Base-by-base conservation (phyloP, 1,140 invertebrate genomes). In the Rhopalosiphum maidis region DNA sequence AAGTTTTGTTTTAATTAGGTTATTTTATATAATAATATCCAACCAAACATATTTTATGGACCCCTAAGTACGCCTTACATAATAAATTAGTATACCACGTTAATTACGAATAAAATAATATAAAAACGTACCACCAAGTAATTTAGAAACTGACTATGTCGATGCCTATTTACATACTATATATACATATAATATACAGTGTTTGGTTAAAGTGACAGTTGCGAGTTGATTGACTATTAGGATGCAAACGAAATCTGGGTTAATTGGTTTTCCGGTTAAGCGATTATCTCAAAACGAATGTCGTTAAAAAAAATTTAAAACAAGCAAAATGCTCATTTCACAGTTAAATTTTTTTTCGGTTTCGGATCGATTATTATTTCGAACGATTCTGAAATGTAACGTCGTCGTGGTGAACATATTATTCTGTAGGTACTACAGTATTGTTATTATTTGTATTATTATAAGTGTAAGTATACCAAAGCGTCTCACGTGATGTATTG, bases 191-290 rank as follows among this genome's bases (percentile, higher is more conserved):
- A 46, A 11, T 60, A 60, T 30, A 77, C 7, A 7, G 46, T 48
- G 30, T 30, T 51, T 87, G 86, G 86, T 87, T 87, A 35, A 25
- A 30, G 87, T 23, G 87, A 48, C 87, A 54, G 35, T 89, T 9
- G 87, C 35, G 48, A 54, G 22, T 89, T 55, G n/a, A 89, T 89
- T 55, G 87, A 89, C 54, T 43, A 90, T 55, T 46, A 35, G 68
- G 90, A 83, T 82, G 68, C 90, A 48, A 92, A 92, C 43, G 37
- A 48, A 51, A 82, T 48, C 68, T 83, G 60, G 91, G 91, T 85
- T 93, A 93, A 93, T 93, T 93, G 82, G 90, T 85, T 93, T 93
- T 93, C 48, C 82, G 91, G 91, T 93, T 93, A 85, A 51, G 48
- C 82, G 82, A 93, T 93, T 93, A 85, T 86, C 91, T 86, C 11